Percentiles rank a stretch among this genome's conserved stretches.
These are phyloP conservation scores for Hipposideros larvatus DNA, from an alignment of 2,797 vertebrate species.

Conservation along the genomic window DNA sequence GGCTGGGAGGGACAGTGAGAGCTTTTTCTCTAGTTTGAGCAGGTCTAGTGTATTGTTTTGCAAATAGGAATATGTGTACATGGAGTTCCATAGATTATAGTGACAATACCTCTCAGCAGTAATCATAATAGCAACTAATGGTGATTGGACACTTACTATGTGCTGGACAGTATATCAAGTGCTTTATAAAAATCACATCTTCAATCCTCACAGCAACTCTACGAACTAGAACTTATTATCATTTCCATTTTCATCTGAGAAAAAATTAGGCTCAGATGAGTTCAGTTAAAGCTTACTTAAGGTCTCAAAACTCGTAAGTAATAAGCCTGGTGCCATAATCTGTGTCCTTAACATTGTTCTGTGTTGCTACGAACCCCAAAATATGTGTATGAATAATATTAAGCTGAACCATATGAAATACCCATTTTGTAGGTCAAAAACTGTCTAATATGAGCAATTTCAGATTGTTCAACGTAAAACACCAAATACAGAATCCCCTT, in stretches of 20 bases:
- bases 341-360: neutral
- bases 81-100: neutral
- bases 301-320: constrained; percentile 56
- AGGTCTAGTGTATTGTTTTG: neutral
- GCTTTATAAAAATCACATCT: constrained; percentile 24
- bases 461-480: neutral
- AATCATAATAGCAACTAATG: neutral
- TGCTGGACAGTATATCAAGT: neutral
- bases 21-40: neutral
- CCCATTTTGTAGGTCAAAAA: neutral
- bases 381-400: neutral
- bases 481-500: neutral
- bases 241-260: constrained; percentile 23
- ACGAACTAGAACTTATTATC: neutral
- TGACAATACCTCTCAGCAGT: neutral
- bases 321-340: neutral
- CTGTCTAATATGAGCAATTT: neutral
- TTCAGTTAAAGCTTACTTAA: constrained; percentile 37
- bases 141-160: neutral
- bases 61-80: neutral
- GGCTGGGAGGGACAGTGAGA: neutral
- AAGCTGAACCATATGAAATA: neutral
- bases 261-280: constrained; percentile 8
- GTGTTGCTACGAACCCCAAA: neutral
- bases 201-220: neutral